Evolutionary conservation across 2,797 vertebrate genomes (phyloP).

Genomic region (Syngnathus acus): DNA sequence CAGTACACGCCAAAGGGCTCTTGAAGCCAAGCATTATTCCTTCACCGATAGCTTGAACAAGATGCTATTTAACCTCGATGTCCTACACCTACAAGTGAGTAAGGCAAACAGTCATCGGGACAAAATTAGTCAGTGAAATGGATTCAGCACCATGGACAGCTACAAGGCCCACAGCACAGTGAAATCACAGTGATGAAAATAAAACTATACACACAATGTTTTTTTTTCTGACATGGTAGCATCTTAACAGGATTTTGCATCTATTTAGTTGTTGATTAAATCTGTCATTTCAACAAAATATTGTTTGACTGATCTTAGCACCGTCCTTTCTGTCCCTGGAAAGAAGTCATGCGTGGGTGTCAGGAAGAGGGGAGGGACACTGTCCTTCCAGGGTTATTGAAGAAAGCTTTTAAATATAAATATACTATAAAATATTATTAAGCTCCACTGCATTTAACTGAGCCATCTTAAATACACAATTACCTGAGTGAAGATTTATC

Average conservation of each 20-base stretch:
- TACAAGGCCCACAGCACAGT: slow-evolving; percentile 5
- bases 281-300: background rate
- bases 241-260: no score
- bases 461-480: slow-evolving; percentile 52
- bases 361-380: slow-evolving; percentile 35
- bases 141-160: slow-evolving; percentile 49
- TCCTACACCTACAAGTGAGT: background rate
- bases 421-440: slow-evolving; percentile 71
- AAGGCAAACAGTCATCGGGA: background rate
- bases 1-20: slow-evolving; percentile 31
- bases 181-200: background rate
- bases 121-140: background rate
- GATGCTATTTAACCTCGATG: background rate
- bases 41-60: background rate
- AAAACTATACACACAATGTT: background rate
- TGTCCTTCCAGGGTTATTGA: slow-evolving; percentile 58
- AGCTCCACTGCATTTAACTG: slow-evolving; percentile 67
- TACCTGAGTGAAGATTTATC: slow-evolving; percentile 19
- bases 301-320: background rate
- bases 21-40: slow-evolving; percentile 8
- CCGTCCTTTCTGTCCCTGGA: slow-evolving; percentile 31
- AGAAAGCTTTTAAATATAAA: slow-evolving; percentile 71
- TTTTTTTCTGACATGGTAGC: no score
- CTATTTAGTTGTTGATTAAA: background rate
- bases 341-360: slow-evolving; percentile 43